Base-by-base conservation (phyloP, 2,888 invertebrate species). In the Aromia moschata region DNA sequence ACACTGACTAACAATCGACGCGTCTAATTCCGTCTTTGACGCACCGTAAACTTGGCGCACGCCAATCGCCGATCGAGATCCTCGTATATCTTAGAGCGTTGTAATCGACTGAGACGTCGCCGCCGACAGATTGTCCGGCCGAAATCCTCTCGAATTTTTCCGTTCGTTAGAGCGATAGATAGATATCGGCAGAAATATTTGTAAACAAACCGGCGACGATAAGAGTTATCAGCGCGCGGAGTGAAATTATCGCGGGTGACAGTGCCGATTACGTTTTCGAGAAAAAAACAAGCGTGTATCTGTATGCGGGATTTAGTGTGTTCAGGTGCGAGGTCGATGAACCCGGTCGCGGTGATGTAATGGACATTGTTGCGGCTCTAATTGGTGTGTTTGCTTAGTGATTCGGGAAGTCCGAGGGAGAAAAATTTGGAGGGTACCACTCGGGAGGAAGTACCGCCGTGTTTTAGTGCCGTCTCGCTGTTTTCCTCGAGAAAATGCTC, bases 331-430 rank as follows among this genome's bases (percentile, higher is more conserved):
- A 11, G 33, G 33, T 33, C 33, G 33, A 33, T 33, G 33, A 33
- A 33, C 33, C 33, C n/a, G 11, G 33, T 33, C 33, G 33, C n/a
- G 33, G 33, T 33, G 33, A 33, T 33, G 33, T 33, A 33, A 33
- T 10, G 33, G 3, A 10, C 7, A n/a, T 11, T 11, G n/a, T 33
- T 33, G 33, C n/a, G 33, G 33, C 10, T 33, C 33, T 33, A 33
- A 33, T 33, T 33, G 33, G 33, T 33, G 25, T 25, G 33, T 33
- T 33, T 33, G 33, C n/a, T 33, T 33, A 33, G 33, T 33, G 3
- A 33, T 33, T 33, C 11, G 33, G 33, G 33, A 33, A 33, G 11
- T 33, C n/a, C 33, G 7, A 7, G 3, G 25, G 25, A 25, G 7
- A 25, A 25, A 5, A 11, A 33, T 11, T 11, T 33, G 11, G 33